phyloP scores from a whole-genome alignment of 1,140 invertebrate species.

The Chrysomallon squamiferum region DNA sequence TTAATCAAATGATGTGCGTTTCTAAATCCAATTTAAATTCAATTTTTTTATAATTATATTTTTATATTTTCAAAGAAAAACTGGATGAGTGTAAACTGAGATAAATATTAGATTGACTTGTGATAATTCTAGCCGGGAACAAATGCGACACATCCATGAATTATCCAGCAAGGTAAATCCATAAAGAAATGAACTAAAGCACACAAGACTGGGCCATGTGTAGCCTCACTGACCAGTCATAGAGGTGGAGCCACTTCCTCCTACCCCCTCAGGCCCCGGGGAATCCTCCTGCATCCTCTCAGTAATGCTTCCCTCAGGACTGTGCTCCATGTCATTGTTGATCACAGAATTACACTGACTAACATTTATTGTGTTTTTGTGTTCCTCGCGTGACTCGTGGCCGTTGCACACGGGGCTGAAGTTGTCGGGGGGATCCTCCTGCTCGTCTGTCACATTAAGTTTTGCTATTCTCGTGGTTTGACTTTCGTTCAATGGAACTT shows the following conservation, averaged over 20 bases:
- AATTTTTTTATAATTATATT: no score
- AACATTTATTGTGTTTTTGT: conserved; percentile 11
- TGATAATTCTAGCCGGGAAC: no score
- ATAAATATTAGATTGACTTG: no score
- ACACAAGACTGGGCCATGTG: no score
- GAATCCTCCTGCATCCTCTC: not conserved
- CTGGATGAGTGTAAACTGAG: no score
- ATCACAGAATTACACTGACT: not conserved
- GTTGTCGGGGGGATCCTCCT: not conserved
- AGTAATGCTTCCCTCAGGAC: not conserved
- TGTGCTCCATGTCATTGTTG: conserved; percentile 7
- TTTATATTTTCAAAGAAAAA: no score
- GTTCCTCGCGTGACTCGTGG: conserved; percentile 36
- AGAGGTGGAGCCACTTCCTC: not conserved
- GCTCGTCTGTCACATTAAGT: conserved; percentile 13
- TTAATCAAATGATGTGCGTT: no score
- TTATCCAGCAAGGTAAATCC: not conserved
- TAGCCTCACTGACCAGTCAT: conserved; percentile 2
- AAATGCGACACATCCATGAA: not conserved
- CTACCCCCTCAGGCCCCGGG: not conserved
- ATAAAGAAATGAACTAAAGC: not conserved
- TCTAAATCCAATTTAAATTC: no score
- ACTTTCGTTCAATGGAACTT: conserved; percentile 9
- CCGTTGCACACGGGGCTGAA: conserved; percentile 37
- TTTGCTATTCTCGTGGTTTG: conserved; percentile 17